These are phyloP conservation scores for Pseudolycoriella hygida DNA, from an alignment of 2,888 invertebrate genomes.

Conservation along the genomic window DNA sequence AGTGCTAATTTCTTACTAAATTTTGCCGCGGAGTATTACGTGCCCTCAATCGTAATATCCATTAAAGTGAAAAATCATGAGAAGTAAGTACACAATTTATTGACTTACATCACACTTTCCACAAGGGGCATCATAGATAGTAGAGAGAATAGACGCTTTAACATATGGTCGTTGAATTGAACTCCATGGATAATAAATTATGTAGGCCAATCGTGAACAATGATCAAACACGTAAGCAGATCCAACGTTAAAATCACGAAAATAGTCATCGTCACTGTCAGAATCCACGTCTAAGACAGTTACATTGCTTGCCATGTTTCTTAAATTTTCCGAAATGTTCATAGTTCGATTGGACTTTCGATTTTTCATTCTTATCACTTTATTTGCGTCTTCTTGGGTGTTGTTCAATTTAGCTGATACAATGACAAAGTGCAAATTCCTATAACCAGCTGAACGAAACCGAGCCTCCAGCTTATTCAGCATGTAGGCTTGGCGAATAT, in stretches of 20 bases:
- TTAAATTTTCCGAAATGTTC: not conserved
- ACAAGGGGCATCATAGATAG: conserved; percentile 12
- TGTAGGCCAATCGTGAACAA: conserved; percentile 11
- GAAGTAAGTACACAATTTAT: no score
- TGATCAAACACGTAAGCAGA: conserved; percentile 11
- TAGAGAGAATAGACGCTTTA: conserved; percentile 12
- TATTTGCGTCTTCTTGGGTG: not conserved
- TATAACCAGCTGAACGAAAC: conserved; percentile 2
- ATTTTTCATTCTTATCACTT: not conserved
- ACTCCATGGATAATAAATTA: conserved; percentile 9
- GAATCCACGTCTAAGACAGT: not conserved
- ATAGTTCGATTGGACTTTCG: not conserved
- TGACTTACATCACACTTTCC: conserved; percentile 9
- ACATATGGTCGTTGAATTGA: conserved; percentile 9
- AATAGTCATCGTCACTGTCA: not conserved
- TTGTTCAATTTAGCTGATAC: not conserved
- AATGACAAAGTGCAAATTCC: conserved; percentile 3
- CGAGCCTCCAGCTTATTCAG: conserved; percentile 4
- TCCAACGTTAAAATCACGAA: conserved; percentile 7
- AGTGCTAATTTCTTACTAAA: no score
- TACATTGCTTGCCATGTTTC: not conserved
- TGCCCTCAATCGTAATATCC: no score
- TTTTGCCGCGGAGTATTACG: no score
- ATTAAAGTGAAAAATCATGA: no score
- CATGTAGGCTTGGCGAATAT: conserved; percentile 2